Percentiles rank a stretch among this genome's conserved stretches.
Evolutionary conservation across 2,888 invertebrate genomes (phyloP).

Genomic region (Actias luna): DNA sequence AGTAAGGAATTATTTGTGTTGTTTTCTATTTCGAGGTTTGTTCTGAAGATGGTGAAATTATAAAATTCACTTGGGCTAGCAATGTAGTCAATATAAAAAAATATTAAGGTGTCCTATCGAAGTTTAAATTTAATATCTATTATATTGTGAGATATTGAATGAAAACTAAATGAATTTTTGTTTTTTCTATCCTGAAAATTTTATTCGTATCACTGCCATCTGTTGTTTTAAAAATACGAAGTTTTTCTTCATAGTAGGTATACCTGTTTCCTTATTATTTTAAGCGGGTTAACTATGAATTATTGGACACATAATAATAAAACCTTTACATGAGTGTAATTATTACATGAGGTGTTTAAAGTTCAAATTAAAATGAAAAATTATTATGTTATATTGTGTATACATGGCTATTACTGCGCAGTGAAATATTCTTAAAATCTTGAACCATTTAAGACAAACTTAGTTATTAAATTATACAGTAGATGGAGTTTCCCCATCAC

Average conservation of each 20-base stretch:
- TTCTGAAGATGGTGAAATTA: too few species aligned
- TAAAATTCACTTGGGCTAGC: too few species aligned
- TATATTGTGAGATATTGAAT: too few species aligned
- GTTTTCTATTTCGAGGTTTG: too few species aligned
- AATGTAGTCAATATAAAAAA: too few species aligned
- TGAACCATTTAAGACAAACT: background rate
- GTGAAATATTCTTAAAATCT: background rate
- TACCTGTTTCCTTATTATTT: background rate
- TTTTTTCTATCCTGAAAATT: background rate
- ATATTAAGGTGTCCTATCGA: too few species aligned
- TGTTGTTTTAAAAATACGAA: background rate
- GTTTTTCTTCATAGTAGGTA: background rate
- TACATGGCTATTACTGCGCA: background rate
- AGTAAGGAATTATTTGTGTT: too few species aligned
- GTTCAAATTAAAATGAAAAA: too few species aligned
- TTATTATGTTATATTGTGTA: background rate
- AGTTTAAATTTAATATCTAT: too few species aligned
- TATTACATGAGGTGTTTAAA: background rate
- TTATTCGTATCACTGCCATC: background rate
- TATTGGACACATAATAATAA: background rate
- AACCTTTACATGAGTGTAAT: background rate
- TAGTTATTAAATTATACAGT: background rate
- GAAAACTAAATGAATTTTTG: too few species aligned
- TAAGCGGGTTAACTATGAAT: background rate
- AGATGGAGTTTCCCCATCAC: background rate